A percentile compares a stretch with the other conserved stretches of the same genome.
These are phyloP conservation scores for Mythimna vitellina DNA, from an alignment of 2,888 invertebrate genomes.

Conservation along the genomic window DNA sequence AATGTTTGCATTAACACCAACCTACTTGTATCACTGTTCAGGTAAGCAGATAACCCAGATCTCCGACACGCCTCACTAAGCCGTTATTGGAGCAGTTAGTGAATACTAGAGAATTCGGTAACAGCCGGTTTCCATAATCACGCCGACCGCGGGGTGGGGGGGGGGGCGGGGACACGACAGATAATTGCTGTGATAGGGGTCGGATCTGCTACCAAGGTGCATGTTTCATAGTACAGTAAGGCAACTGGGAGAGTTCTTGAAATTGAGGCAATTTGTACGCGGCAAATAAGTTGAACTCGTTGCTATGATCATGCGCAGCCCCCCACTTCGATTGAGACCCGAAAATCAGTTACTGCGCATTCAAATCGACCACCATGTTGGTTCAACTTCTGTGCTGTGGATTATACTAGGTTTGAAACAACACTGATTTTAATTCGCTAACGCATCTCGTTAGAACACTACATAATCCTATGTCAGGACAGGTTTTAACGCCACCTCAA, in stretches of 20 bases:
- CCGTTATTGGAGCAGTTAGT: constrained; percentile 29
- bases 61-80: neutral
- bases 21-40: neutral
- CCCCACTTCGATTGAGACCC: too few relatives aligned
- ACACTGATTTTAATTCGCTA: neutral
- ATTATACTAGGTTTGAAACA: neutral
- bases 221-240: constrained; percentile 8
- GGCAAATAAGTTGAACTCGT: too few relatives aligned
- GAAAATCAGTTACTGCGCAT: too few relatives aligned
- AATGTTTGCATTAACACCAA: neutral
- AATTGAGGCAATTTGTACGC: neutral
- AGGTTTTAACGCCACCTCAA: neutral
- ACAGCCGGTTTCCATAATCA: constrained; percentile 12
- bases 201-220: constrained; percentile 2
- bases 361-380: too few relatives aligned
- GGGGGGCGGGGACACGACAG: neutral
- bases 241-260: neutral
- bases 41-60: neutral
- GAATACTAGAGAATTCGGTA: constrained; percentile 24
- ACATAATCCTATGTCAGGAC: too few relatives aligned
- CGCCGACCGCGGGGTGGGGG: neutral
- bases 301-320: too few relatives aligned
- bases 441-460: too few relatives aligned
- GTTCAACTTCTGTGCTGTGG: too few relatives aligned
- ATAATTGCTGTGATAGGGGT: constrained; percentile 43